These are phyloP conservation scores for Alectura lathami DNA, from an alignment of 2,113 vertebrate genomes.

Conservation along the genomic window DNA sequence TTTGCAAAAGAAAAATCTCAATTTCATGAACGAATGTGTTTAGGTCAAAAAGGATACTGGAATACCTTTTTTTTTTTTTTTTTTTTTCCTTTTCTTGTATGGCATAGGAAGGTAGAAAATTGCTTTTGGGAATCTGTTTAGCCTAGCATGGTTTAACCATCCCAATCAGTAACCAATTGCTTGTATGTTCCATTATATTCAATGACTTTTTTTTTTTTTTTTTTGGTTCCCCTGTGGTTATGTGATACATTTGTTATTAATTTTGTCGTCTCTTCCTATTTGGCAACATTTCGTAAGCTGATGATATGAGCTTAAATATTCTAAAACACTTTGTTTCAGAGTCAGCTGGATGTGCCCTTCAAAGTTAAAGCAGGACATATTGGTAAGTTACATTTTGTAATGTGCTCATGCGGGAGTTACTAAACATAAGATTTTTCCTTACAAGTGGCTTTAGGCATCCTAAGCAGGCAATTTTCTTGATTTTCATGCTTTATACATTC, in stretches of 20 bases:
- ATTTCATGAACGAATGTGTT: not conserved
- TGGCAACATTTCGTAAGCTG: not conserved
- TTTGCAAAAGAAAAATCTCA: not conserved
- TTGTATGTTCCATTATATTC: not conserved
- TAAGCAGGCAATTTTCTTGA: not conserved
- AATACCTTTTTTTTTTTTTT: not conserved
- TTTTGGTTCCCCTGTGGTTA: not conserved
- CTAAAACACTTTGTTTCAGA: conserved; percentile 78
- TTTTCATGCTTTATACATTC: not conserved
- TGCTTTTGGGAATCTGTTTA: not conserved
- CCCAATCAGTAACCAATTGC: not conserved
- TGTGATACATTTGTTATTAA: not conserved
- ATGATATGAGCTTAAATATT: not conserved
- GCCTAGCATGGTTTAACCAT: not conserved
- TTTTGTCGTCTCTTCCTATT: not conserved
- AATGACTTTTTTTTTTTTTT: not conserved
- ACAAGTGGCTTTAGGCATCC: not conserved
- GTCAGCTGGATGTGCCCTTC: conserved; percentile 96
- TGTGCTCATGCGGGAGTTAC: not conserved
- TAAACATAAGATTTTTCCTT: not conserved
- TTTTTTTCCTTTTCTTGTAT: no score
- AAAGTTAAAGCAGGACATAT: conserved; percentile 96
- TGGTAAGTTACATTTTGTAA: conserved; percentile 78
- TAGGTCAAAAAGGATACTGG: not conserved
- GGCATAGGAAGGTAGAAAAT: not conserved